These are phyloP conservation scores for Pygoscelis antarcticus DNA, from an alignment of 2,113 vertebrate genomes.

Conservation along the genomic window DNA sequence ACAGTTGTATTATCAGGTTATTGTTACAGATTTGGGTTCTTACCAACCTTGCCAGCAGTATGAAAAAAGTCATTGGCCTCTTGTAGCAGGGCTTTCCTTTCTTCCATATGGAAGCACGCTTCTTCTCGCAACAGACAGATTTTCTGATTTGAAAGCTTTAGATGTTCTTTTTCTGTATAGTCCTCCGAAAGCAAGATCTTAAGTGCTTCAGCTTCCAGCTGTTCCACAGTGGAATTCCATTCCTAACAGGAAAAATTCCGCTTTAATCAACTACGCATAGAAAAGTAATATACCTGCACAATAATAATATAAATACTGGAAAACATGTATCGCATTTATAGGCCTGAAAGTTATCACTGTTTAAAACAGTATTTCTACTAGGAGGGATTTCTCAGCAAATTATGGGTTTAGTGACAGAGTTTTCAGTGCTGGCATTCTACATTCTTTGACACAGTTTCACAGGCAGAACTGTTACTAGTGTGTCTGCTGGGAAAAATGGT, in stretches of 20 bases:
- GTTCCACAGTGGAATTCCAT: slow-evolving; percentile 71
- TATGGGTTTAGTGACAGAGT: neutral
- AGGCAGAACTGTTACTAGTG: neutral
- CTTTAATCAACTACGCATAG: neutral
- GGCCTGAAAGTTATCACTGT: neutral
- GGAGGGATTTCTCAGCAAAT: neutral
- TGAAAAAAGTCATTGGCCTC: slow-evolving; percentile 82
- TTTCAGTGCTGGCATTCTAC: neutral
- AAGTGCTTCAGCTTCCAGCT: slow-evolving; percentile 72
- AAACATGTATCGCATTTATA: neutral
- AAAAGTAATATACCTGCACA: neutral
- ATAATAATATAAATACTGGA: neutral
- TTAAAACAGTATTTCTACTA: neutral
- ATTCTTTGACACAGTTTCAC: neutral
- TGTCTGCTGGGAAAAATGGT: neutral
- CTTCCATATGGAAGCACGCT: slow-evolving; percentile 68
- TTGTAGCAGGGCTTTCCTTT: slow-evolving; percentile 70
- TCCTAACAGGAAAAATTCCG: slow-evolving; percentile 67
- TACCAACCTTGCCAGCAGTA: slow-evolving; percentile 79
- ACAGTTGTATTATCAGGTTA: neutral
- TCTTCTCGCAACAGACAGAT: slow-evolving; percentile 73
- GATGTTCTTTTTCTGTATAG: slow-evolving; percentile 69
- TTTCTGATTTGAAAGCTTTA: slow-evolving; percentile 75
- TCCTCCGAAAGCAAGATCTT: slow-evolving; percentile 66
- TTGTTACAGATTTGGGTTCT: neutral